Evolutionary conservation across 2,888 invertebrate genomes (phyloP), one percentile per base, ranked within the genome.

Genomic region (Euplagia quadripunctaria): DNA sequence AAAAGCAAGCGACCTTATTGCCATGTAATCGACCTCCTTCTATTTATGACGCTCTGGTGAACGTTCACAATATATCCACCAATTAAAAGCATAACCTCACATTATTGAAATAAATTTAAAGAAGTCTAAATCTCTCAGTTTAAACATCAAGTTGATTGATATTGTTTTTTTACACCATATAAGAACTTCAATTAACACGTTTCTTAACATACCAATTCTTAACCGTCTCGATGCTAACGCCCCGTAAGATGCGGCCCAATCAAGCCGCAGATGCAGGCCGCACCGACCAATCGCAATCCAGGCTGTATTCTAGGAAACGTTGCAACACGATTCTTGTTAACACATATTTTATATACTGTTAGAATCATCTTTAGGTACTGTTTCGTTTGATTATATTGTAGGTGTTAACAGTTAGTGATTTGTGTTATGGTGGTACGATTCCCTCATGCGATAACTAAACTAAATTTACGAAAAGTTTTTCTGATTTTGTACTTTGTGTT

Each of bases 161-260:
- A 46, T 31, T 31, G 31, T 46, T 46, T 31, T 58, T 0, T 31
- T 31, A 61, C 31, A 31, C 14, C 61, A 6, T 61, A 17, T 52
- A 67, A 41, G 20, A 31, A 31, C 67, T 52, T 9, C 52, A 52
- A 31, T 67, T 52, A 55, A 61, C 46, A 69, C 42, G 17, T 41
- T 14, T 42, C 12, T 12, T 11, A n/a, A 63, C 16, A 6, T 63
- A 58, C 49, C 52, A 49, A 58, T 55, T 71, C 68, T 46, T 68
- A 77, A 79, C 77, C 76, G 82, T 79, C 51, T 42, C 31, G 46
- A 46, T 63, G 71, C 71, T 63, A 20, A 81, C 81, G 79, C 77
- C 80, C 79, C 73, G 61, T 63, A 64, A 75, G 69, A 64, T 52
- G 55, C 70, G 64, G 71, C 72, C 89, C 89, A 89, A 88, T 89